Percentiles rank a stretch among this genome's conserved stretches.
phyloP scores from a whole-genome alignment of 2,797 vertebrate genomes.

The Paedocypris micromegethes region DNA sequence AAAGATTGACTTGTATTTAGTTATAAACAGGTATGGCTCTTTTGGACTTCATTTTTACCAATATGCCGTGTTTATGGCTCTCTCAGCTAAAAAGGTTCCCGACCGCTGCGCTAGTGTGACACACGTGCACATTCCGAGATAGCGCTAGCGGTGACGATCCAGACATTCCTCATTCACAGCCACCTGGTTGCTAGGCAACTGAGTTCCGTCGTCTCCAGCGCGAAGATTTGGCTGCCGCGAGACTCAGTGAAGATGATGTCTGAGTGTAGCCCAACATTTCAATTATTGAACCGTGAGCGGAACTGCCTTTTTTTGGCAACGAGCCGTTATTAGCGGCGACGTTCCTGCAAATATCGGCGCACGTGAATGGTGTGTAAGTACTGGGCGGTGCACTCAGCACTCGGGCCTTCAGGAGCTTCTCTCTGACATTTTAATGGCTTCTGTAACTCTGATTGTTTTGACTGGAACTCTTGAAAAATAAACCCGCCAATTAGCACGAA shows the following conservation, averaged over 20 bases:
- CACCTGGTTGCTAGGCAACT: conserved; percentile 49
- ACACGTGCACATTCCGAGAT: conserved; percentile 2
- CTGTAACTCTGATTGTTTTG: conserved; percentile 16
- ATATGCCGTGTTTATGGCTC: too few species aligned
- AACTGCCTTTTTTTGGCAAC: neutral
- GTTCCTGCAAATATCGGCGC: too few species aligned
- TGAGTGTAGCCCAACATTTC: neutral
- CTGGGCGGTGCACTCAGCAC: too few species aligned
- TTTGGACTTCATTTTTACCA: too few species aligned
- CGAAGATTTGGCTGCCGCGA: conserved; percentile 22
- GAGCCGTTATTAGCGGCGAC: too few species aligned
- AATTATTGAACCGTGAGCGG: conserved; percentile 2
- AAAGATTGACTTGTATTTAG: too few species aligned
- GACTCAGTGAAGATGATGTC: neutral
- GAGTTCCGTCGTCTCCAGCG: conserved; percentile 24
- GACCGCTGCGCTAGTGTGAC: too few species aligned
- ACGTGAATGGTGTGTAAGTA: neutral
- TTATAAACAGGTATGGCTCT: too few species aligned
- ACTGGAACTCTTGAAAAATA: conserved; percentile 1
- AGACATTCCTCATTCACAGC: conserved; percentile 41
- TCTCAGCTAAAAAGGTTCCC: too few species aligned
- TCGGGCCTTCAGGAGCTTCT: neutral
- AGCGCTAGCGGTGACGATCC: neutral
- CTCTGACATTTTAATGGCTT: conserved; percentile 2
- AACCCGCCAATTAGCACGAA: neutral